These are phyloP conservation scores for Chrysolina oricalcia DNA, from an alignment of 2,888 invertebrate species.

Conservation along the genomic window DNA sequence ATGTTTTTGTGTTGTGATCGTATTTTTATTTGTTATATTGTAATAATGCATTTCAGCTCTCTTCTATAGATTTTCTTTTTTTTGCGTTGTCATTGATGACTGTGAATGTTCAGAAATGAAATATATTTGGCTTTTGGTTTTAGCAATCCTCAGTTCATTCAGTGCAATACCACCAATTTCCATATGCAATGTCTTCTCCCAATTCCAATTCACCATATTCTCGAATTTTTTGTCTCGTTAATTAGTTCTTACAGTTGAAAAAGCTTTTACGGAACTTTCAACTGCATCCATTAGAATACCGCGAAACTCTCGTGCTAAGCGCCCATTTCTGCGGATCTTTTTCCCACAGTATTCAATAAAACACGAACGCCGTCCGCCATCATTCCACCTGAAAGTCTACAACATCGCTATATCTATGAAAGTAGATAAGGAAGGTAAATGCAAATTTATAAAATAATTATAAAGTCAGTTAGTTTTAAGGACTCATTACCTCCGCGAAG, in stretches of 20 bases:
- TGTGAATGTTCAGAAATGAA: no score
- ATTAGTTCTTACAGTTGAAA: background rate
- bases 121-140: no score
- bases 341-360: conserved; percentile 36
- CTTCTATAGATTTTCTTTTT: no score
- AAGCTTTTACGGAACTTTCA: background rate
- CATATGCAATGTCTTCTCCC: no score
- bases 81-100: no score
- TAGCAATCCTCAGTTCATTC: no score
- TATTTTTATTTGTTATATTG: no score
- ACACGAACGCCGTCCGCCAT: conserved; percentile 11
- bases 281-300: background rate
- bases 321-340: conserved; percentile 18
- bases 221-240: background rate
- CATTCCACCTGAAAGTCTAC: conserved; percentile 21
- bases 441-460: conserved; percentile 35
- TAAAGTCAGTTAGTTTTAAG: conserved; percentile 34
- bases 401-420: conserved; percentile 28
- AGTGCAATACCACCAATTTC: no score
- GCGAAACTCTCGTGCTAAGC: conserved; percentile 20
- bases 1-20: no score
- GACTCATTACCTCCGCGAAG: conserved; percentile 32
- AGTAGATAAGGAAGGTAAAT: conserved; percentile 31
- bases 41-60: no score
- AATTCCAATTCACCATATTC: background rate